Percentiles rank a stretch among this genome's conserved stretches.
These are phyloP conservation scores for Thripadectes ignobilis DNA, from an alignment of 2,797 vertebrate species.

Conservation along the genomic window DNA sequence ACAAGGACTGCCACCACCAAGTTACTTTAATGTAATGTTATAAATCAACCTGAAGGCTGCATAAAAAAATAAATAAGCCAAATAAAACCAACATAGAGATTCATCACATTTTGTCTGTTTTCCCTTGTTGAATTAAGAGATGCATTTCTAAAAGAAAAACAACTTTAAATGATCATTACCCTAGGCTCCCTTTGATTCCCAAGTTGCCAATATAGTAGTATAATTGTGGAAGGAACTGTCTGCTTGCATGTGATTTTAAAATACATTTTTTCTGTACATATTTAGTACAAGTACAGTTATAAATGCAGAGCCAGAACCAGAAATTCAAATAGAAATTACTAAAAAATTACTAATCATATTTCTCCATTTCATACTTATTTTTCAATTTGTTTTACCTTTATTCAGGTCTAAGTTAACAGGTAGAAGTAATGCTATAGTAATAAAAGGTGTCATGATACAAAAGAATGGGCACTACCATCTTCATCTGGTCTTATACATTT, in stretches of 20 bases:
- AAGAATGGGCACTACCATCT: not conserved
- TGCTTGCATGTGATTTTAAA: conserved; percentile 1
- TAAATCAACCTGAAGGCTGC: conserved; percentile 62
- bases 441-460: not conserved
- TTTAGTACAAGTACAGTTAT: not conserved
- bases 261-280: not conserved
- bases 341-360: not conserved
- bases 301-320: not conserved
- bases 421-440: not conserved
- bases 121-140: not conserved
- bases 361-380: not conserved
- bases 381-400: not conserved
- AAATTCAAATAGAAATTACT: not conserved
- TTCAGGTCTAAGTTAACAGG: not conserved
- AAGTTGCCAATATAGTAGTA: not conserved
- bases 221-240: not conserved
- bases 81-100: conserved; percentile 31
- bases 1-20: conserved; percentile 35
- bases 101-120: conserved; percentile 6
- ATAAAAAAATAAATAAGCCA: conserved; percentile 55
- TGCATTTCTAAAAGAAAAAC: not conserved
- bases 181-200: not conserved
- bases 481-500: not conserved
- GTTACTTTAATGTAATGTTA: conserved; percentile 49
- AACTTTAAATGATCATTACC: not conserved